Evolutionary conservation across 2,797 vertebrate genomes (phyloP).

Genomic region (Typhlichthys eigenmanni): DNA sequence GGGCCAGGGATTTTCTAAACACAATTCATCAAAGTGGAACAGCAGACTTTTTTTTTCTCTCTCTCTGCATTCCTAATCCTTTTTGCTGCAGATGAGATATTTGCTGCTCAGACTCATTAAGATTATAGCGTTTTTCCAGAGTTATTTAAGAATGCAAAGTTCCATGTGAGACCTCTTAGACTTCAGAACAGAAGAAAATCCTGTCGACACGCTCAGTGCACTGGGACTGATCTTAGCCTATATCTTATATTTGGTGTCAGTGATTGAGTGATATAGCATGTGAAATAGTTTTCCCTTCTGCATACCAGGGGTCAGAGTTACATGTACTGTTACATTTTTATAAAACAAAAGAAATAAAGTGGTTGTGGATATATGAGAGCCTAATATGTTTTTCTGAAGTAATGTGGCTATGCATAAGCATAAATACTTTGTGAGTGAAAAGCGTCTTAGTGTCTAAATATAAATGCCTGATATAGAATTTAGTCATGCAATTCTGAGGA

Average conservation of each 20-base stretch:
- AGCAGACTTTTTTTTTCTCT: constrained; percentile 60
- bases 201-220: constrained; percentile 75
- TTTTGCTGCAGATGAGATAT: constrained; percentile 85
- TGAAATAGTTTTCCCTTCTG: constrained; percentile 56
- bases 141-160: constrained; percentile 86
- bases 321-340: constrained; percentile 43
- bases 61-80: constrained; percentile 79
- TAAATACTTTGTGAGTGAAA: neutral
- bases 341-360: constrained; percentile 30
- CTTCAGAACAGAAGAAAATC: constrained; percentile 78
- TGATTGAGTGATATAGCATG: constrained; percentile 77
- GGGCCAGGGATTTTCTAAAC: constrained; percentile 82
- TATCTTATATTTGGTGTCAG: constrained; percentile 75
- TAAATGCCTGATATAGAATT: constrained; percentile 19
- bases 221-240: constrained; percentile 74
- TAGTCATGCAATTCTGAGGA: constrained; percentile 22
- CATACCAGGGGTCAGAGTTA: constrained; percentile 42
- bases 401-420: neutral
- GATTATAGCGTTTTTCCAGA: constrained; percentile 81
- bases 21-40: constrained; percentile 87
- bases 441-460: neutral
- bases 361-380: constrained; percentile 13
- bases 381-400: constrained; percentile 22
- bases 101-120: constrained; percentile 86
- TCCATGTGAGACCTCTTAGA: constrained; percentile 76